Base-by-base conservation (phyloP, 2,888 invertebrate species). In the Lutraria lutraria region DNA sequence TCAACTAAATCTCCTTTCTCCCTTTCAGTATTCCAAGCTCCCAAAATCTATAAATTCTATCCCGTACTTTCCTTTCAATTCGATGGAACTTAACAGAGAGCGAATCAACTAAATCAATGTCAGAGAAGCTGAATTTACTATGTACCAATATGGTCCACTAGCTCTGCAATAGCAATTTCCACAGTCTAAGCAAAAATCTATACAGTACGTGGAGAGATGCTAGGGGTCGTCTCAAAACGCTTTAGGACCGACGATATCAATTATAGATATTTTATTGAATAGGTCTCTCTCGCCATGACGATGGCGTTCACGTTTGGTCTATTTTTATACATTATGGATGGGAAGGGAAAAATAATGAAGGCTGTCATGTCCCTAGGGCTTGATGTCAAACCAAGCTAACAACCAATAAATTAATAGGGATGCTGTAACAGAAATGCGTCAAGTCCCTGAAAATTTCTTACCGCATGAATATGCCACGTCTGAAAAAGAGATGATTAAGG, bases 171-270 rank as follows among this genome's bases (percentile, higher is more conserved):
- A 76, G 31, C 76, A 76, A 31, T 76, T 34, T 76, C 31, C 76
- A 76, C 34, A 34, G 76, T 19, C 76, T 76, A 68, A 34, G 76
- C 76, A 76, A 76, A 76, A 76, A 76, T 76, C 76, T 76, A 76
- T 76, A 76, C 34, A 19, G 76, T 76, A 76, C 43, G 43, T 76
- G 76, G 76, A n/a, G 76, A n/a, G 76, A 76, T 76, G 76, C 25
- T 76, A 25, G 19, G 76, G 76, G 25, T 31, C 34, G 76, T 15
- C 76, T 76, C 76, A 76, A 76, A 76, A 76, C 4, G 34, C 34
- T 76, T 76, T n/a, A 31, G 76, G 29, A 31, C 31, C 34, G 43
- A 43, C 43, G 10, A 68, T 68, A 68, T 68, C 8, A 68, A 68
- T 68, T 68, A n/a, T 68, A 60, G 60, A 68, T 68, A 68, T 68